These are phyloP conservation scores for Tetropium fuscum DNA, from an alignment of 2,888 invertebrate species.

Conservation along the genomic window DNA sequence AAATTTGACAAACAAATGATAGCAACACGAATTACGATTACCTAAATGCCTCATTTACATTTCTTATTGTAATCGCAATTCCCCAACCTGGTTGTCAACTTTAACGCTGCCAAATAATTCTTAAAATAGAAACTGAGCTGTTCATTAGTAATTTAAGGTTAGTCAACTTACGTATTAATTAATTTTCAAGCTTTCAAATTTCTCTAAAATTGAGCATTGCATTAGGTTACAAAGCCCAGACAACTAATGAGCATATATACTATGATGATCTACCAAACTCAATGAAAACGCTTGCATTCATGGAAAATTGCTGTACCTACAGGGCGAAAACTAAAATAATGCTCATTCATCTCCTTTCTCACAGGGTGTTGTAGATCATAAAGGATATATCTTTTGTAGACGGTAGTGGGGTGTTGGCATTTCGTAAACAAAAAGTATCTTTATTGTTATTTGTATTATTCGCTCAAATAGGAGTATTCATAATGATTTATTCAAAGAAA, in stretches of 20 bases:
- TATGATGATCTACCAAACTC: conserved; percentile 30
- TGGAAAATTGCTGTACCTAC: conserved; percentile 26
- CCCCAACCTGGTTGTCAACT: conserved; percentile 1
- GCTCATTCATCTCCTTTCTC: conserved; percentile 19
- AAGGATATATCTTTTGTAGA: conserved; percentile 11
- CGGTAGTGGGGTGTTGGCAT: conserved; percentile 7
- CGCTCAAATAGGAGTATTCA: no score
- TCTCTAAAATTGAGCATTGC: conserved; percentile 22
- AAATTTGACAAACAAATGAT: background rate
- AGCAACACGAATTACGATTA: no score
- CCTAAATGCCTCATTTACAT: no score
- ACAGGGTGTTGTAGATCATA: conserved; percentile 21
- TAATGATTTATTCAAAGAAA: no score
- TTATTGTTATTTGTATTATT: no score
- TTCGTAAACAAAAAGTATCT: conserved; percentile 22
- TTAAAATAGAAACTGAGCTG: conserved; percentile 11
- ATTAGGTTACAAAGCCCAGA: conserved; percentile 28
- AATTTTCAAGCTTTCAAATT: conserved; percentile 27
- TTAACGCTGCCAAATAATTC: conserved; percentile 18
- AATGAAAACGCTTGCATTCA: conserved; percentile 38
- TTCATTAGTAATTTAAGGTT: conserved; percentile 21
- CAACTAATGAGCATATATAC: conserved; percentile 30
- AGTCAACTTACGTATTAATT: conserved; percentile 21
- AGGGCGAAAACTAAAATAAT: conserved; percentile 31
- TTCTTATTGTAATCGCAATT: no score